Evolutionary conservation across 2,888 invertebrate genomes (phyloP), one percentile per base, ranked within the genome.

Genomic region (Eupithecia subfuscata): DNA sequence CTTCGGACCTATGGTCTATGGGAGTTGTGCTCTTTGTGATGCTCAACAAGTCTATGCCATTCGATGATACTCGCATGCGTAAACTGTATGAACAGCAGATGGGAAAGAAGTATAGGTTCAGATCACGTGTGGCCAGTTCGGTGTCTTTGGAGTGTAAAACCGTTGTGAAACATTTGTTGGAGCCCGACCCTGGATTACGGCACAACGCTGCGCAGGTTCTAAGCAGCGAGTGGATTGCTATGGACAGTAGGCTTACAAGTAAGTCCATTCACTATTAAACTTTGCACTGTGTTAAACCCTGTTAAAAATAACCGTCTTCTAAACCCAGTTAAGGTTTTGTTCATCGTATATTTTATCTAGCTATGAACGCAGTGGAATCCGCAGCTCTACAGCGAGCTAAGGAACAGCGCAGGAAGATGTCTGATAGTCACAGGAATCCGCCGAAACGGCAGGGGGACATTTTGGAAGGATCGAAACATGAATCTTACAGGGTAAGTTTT

Each of bases 1-100:
- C 96, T 63, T 95, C 97, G 0, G 98, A 98, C 86, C 90, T 97
- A 69, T 98, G 98, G 98, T 97, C 97, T 6, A 89, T 97, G 77
- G 98, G 97, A 0, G 96, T 97, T 0, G 96, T 98, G 30, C 92
- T 98, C 0, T 98, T 97, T 91, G 97, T 98, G 71, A 97, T 98
- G 96, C 89, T 98, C 16, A 98, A 97, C 87, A 97, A 97, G 84
- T 94, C 97, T 0, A 97, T 98, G 97, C 98, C 98, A 0, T 98
- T 97, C 87, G 97, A 97, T 83, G 97, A 97, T 84, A 96, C 96
- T 5, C 97, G 97, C 82, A 96, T 97, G 83, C 96, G 96, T 78
- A 96, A 92, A 79, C 92, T 98, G 84, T 97, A 97, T 82, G 96
- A 97, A 83, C 94, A 95, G 83, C 95, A 95, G 83, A 95, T 96